Base-by-base conservation (phyloP, 2,113 vertebrate genomes). In the Forbesichthys agassizii region DNA sequence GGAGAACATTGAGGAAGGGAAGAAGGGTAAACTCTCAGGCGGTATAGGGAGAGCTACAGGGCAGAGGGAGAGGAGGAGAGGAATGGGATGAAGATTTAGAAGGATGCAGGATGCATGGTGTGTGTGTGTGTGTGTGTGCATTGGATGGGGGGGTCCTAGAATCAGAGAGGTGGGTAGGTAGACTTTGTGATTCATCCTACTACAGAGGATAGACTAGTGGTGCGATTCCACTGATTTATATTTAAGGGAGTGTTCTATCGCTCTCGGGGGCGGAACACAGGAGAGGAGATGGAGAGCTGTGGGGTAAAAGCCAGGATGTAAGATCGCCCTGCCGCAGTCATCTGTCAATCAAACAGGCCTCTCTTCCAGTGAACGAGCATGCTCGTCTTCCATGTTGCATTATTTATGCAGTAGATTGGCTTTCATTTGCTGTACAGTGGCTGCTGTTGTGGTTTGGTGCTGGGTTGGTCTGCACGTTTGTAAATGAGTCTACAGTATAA, bases 141-240 rank as follows among this genome's bases (percentile, higher is more conserved):
- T 18, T 6, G 54, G 49, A n/a, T 51, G 46, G 36, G 18, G 14
- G 27, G 48, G 18, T 7, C 16, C 4, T 10, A 67, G 75, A 85
- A 76, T 81, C 33, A 48, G 71, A 76, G 71, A 64, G 71, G 71
- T 79, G 68, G 80, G 68, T 49, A 48, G 64, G 48, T 3, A 14
- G 49, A 10, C 11, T 11, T 56, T 46, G 81, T 88, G 86, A 89
- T 89, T 89, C 77, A 90, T 87, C 79, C 80, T 69, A 75, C 77
- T 83, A 78, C 66, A 77, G 78, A 80, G 79, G 84, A 79, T 83
- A 82, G 70, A 86, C 86, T 85, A 67, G 66, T 73, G 66, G 70
- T 78, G 80, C 5, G 82, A 86, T 86, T 86, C 84, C 33, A 69
- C 84, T 81, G 86, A 91, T 91, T 90, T 90, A 92, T 91, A 86